Base-by-base conservation (phyloP, 2,113 vertebrate species). In the Alexandromys fortis region DNA sequence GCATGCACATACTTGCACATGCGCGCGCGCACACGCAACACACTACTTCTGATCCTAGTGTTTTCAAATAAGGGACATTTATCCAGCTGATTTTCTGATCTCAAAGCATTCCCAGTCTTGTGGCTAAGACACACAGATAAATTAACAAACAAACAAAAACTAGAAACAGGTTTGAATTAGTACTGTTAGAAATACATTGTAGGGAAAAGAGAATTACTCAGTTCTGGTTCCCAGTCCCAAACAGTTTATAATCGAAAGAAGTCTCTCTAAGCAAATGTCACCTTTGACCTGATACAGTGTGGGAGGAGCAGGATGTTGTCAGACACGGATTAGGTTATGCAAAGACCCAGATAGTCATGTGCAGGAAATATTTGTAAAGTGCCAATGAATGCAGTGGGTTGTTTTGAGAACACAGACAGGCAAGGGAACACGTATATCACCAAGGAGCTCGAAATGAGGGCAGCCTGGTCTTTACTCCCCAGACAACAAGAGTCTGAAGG, bases 251-350 rank as follows among this genome's bases (percentile, higher is more conserved):
- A 72, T 65, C 45, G 63, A 78, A 28, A 77, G 86, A 63, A 91
- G 24, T 86, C 75, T 90, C 30, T 91, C 77, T 85, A 91, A 81
- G 49, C 14, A 61, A 94, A 93, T 81, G 45, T 82, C 76, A 16
- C n/a, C 42, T 94, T 91, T 78, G 28, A 92, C 55, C 24, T 65
- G 67, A 68, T 81, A 16, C 14, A 63, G 13, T 45, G 30, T 16
- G 91, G 83, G 79, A 68, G 38, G 24, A 38, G 4, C 24, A 73
- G 35, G 16, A 63, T 77, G 95, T 92, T 67, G 0, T 83, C 17
- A 28, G 73, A 55, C 88, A 76, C 52, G 49, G 49, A 49, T 49
- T 49, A 67, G 35, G 76, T 91, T 75, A 5, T 94, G 52, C 47
- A 78, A 94, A 95, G 77, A 89, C 65, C 30, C 67, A 94, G 49